Percentiles rank a stretch among this genome's conserved stretches.
These are phyloP conservation scores for Herpailurus yagouaroundi DNA, from an alignment of 2,113 vertebrate species.

Conservation along the genomic window DNA sequence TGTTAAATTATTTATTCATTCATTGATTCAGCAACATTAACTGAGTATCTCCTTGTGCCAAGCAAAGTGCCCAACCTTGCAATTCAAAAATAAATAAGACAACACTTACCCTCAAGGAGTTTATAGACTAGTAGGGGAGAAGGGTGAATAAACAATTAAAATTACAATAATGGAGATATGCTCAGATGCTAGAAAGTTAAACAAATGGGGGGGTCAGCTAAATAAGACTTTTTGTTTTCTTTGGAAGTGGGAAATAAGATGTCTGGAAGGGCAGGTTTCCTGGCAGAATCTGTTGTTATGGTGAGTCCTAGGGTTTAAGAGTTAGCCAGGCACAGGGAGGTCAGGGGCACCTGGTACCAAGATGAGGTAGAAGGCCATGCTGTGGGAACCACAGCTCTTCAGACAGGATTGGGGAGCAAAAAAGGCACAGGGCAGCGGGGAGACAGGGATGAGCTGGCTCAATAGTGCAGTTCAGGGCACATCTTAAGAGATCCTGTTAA, in stretches of 20 bases:
- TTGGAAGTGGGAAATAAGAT: background rate
- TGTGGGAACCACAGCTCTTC: background rate
- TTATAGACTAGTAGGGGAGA: background rate
- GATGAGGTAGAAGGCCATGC: background rate
- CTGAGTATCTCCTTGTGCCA: background rate
- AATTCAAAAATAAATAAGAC: conserved; percentile 43
- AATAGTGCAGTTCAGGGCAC: background rate
- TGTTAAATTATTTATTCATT: conserved; percentile 46
- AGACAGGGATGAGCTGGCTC: background rate
- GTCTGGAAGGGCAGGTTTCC: background rate
- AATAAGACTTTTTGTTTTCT: background rate
- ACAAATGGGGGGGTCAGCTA: background rate
- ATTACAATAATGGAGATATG: background rate
- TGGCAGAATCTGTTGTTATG: background rate
- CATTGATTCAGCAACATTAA: conserved; percentile 51
- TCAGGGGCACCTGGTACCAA: background rate
- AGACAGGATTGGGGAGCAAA: fast-evolving
- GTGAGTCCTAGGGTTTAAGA: background rate
- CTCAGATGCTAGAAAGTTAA: background rate
- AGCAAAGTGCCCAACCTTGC: background rate
- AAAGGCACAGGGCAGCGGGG: background rate
- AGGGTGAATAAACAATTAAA: background rate
- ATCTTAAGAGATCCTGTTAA: background rate
- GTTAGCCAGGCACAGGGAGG: background rate
- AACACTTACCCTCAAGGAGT: background rate